Conservation (phyloP, 2,797 vertebrate species). For the Enteromius unitaeniatus region DNA sequence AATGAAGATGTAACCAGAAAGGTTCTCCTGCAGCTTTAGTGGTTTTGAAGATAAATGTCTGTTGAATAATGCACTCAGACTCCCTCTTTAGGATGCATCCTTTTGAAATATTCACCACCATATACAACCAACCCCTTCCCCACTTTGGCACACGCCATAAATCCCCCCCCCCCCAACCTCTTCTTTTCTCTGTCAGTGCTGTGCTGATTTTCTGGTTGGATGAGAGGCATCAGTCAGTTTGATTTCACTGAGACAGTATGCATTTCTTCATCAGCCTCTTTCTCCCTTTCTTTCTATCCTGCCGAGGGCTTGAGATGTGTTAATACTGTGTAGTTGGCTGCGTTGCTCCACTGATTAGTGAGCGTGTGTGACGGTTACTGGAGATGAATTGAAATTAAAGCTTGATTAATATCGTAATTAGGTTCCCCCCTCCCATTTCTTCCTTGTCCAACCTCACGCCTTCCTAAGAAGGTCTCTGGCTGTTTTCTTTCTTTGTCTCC, state of each 20-base stretch:
- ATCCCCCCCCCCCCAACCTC: not conserved
- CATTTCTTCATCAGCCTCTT: constrained; percentile 65
- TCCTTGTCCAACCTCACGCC: constrained; percentile 59
- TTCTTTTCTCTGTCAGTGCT: constrained; percentile 50
- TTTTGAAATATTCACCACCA: constrained; percentile 39
- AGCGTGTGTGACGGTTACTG: constrained; percentile 70
- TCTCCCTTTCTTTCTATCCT: constrained; percentile 48
- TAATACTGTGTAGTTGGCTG: constrained; percentile 77
- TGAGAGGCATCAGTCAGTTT: constrained; percentile 68
- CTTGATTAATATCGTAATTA: constrained; percentile 80
- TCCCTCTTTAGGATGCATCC: constrained; percentile 1
- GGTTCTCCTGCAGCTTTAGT: not conserved
- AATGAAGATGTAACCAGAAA: constrained; percentile 22
- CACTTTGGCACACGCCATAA: constrained; percentile 39
- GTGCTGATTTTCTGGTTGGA: constrained; percentile 66
- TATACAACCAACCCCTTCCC: constrained; percentile 15
- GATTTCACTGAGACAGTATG: constrained; percentile 68
- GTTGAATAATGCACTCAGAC: constrained; percentile 29
- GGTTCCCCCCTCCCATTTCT: constrained; percentile 60
- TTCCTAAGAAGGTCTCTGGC: constrained; percentile 48
- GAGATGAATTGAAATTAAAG: constrained; percentile 77
- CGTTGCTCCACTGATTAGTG: constrained; percentile 75
- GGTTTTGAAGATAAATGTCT: constrained; percentile 24
- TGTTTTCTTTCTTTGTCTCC: constrained; percentile 64
- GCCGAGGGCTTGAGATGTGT: constrained; percentile 67